A percentile compares a stretch with the other conserved stretches of the same genome.
Evolutionary conservation across 1,140 invertebrate species (phyloP).

Genomic region (Ridgeia piscesae): DNA sequence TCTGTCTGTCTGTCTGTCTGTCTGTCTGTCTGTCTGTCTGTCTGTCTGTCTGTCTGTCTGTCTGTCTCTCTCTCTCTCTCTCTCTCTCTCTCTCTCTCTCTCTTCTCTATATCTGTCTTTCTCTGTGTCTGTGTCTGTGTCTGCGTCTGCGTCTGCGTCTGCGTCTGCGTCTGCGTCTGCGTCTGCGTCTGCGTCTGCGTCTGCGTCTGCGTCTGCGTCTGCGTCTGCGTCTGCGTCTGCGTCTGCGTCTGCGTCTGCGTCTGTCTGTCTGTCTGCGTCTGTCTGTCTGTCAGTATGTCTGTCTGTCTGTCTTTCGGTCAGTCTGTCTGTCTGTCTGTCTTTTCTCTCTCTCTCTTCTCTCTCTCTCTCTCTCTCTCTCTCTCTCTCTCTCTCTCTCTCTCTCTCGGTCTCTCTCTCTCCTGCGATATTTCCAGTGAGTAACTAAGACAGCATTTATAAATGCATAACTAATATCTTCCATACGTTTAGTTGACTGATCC

Average conservation of each 20-base stretch:
- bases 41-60: slow-evolving; percentile 28
- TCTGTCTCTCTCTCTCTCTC: slow-evolving; percentile 17
- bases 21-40: slow-evolving; percentile 29
- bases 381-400: slow-evolving; percentile 19
- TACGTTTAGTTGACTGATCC: no score
- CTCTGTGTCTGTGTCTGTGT: no score
- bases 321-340: slow-evolving; percentile 27
- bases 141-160: no score
- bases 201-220: no score
- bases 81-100: slow-evolving; percentile 15
- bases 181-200: no score
- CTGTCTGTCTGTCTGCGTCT: slow-evolving; percentile 34
- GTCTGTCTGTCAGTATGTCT: slow-evolving; percentile 33
- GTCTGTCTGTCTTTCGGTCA: slow-evolving; percentile 34
- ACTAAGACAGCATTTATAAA: background rate
- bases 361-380: slow-evolving; percentile 23
- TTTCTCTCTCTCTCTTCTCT: slow-evolving; percentile 32
- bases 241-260: no score
- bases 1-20: slow-evolving; percentile 30
- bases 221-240: no score
- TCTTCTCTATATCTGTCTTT: background rate
- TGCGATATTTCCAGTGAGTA: background rate
- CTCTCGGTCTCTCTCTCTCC: background rate
- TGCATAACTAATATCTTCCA: background rate
- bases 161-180: no score